Evolutionary conservation across 2,888 invertebrate genomes (phyloP), one percentile per base, ranked within the genome.

Genomic region (Rhingia campestris): DNA sequence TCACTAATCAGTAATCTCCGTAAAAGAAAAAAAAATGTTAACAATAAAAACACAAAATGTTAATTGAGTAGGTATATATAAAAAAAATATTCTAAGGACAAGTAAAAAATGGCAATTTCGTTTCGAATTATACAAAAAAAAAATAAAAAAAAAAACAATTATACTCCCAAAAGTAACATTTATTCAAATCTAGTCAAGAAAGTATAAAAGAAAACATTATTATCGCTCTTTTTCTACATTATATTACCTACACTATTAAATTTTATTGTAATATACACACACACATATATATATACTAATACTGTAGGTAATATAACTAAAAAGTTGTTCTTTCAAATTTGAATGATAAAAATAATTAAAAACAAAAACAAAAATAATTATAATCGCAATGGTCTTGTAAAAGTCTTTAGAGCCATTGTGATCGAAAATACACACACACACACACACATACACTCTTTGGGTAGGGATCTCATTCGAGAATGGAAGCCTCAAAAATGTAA

Each of bases 131-230:
- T 67, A 82, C 66, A 72, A 64, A 72, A 47, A 53, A 6, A 37
- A 70, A n/a, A 43, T 47, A 53, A 72, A 59, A 14, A 43, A 49
- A 43, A 70, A 59, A 58, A 37, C 22, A 39, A 41, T 56, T 67
- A 54, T 77, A 64, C 70, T 77, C 77, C 64, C 79, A 77, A 82
- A 22, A 69, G 47, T 67, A 82, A 63, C 22, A 66, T 7, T 9
- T 79, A 84, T 74, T 84, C 80, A 74, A 84, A 70, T 84, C 84
- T 84, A 84, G 84, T 84, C 84, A 84, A 74, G 74, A 80, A 84
- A 82, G 69, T 77, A 56, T 22, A 22, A 22, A 75, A 54, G 33
- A 49, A 33, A 79, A 66, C 43, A 81, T 22, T 22, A 22, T 22
- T 22, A 80, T 74, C 69, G 72, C 33, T 74, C 79, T 79, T 74